These are phyloP conservation scores for Galeopsomyia nigrocyanea DNA, from an alignment of 2,888 invertebrate genomes.

Conservation along the genomic window DNA sequence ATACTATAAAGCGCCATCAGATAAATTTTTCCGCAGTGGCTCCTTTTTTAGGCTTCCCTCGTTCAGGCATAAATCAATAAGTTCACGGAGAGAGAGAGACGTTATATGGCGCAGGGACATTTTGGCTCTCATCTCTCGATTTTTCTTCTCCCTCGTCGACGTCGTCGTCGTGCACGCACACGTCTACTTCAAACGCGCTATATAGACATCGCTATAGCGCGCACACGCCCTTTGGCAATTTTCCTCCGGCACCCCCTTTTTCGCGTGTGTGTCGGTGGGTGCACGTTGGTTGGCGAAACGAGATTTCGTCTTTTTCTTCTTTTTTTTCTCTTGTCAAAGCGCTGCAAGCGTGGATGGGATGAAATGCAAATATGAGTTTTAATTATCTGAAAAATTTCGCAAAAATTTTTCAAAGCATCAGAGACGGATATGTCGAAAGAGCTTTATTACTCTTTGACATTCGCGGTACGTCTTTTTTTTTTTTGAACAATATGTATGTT, in stretches of 20 bases:
- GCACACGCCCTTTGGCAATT: conserved; percentile 5
- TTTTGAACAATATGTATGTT: background rate
- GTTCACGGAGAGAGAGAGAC: conserved; percentile 10
- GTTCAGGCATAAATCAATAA: conserved; percentile 44
- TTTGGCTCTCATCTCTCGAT: conserved; percentile 37
- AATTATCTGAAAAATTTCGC: no score
- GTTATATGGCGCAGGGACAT: conserved; percentile 28
- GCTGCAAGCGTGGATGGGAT: no score
- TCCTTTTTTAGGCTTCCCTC: conserved; percentile 32
- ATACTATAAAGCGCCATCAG: no score
- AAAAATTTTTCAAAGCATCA: no score
- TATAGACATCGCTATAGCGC: no score
- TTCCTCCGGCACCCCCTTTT: conserved; percentile 24
- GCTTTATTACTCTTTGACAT: background rate
- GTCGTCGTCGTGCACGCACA: background rate
- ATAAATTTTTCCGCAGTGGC: conserved; percentile 36
- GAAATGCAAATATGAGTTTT: no score
- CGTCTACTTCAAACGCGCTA: no score
- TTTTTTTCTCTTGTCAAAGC: no score
- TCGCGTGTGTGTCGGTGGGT: background rate
- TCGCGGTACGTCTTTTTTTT: conserved; percentile 3
- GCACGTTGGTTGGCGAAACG: no score
- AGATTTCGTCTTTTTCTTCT: no score
- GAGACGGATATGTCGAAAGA: no score
- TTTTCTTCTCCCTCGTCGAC: conserved; percentile 34